Evolutionary conservation across 1,140 invertebrate genomes (phyloP), one percentile per base, ranked within the genome.

Genomic region (Micrasema longulum): DNA sequence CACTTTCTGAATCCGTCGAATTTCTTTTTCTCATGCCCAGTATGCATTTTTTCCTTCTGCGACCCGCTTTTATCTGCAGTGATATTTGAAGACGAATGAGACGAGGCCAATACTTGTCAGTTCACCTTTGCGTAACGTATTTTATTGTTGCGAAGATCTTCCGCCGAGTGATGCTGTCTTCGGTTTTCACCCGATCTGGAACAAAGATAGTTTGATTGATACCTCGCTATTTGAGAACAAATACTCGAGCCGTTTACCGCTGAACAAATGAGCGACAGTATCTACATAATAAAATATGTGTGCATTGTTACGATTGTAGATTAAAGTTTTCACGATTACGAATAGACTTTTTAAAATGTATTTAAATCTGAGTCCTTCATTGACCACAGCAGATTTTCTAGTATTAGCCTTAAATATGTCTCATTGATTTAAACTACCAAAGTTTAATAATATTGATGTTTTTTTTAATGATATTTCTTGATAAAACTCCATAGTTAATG

Each of bases 141-240:
- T 57, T 57, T 35, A 57, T 57, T 57, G 53, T 57, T 57, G 20
- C 53, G 12, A 31, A 16, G 53, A 57, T 31, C 11, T 57, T 57
- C 14, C 53, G 36, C 26, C 53, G 53, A 14, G 53, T 38, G 14
- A 31, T 11, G 48, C 18, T 52, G 48, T n/a, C n/a, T n/a, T n/a
- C 53, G 14, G 53, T 57, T 57, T 57, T 57, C 53, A 57, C 53
- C 53, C n/a, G 53, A 57, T 57, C 53, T 57, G 31, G 53, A 57
- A 36, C 53, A 57, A 57, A 57, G 53, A 57, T 57, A 57, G 31
- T 22, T 20, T 14, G 48, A 52, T 20, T 22, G 48, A 52, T 18
- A 22, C 48, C 20, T 20, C 4, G 22, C 14, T 14, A 7, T 14
- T 9, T 20, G 18, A 16, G 14, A 2, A 20, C 14, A 11, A 18